Base-by-base conservation (phyloP, 1,140 invertebrate species). In the Sinonovacula constricta region DNA sequence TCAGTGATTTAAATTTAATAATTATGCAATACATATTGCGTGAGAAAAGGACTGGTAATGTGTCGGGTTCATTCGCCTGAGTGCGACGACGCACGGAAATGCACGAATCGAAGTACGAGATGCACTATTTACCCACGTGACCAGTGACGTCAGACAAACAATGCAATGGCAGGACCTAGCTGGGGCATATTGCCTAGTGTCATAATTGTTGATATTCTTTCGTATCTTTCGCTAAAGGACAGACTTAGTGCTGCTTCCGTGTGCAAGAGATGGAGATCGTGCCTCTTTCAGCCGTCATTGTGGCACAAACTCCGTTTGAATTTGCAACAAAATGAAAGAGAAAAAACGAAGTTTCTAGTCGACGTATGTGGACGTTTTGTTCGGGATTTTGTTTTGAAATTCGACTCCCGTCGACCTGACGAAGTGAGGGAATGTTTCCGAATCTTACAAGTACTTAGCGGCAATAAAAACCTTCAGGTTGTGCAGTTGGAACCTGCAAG, bases 121-220 rank as follows among this genome's bases (percentile, higher is more conserved):
- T n/a, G n/a, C n/a, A n/a, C n/a, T n/a, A n/a, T n/a, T n/a, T n/a
- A n/a, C n/a, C n/a, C 81, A 82, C 75, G 81, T 82, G 77, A 85
- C 56, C 5, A 70, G 5, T 80, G 72, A 86, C 85, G 83, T 85
- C 83, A 86, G 72, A 68, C 72, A 79, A 84, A 7, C 59, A 79
- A 28, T 59, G 63, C 86, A 84, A 87, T 89, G 88, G 88, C 88
- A 84, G 87, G 85, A 81, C 82, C 79, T 71, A 84, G 85, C 80
- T 90, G 89, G 89, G 85, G 79, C 36, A 91, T 91, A 83, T 87
- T 94, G 80, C 94, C 94, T 76, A 93, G 92, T 86, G 92, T 94
- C 71, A 92, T 94, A 81, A 91, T 94, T 80, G 91, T 94, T 51
- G 93, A 94, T 88, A 92, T 94, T 81, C 93, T 93, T 86, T 93